Evolutionary conservation across 2,888 invertebrate genomes (phyloP), one percentile per base, ranked within the genome.

Genomic region (Leucophenga montana): DNA sequence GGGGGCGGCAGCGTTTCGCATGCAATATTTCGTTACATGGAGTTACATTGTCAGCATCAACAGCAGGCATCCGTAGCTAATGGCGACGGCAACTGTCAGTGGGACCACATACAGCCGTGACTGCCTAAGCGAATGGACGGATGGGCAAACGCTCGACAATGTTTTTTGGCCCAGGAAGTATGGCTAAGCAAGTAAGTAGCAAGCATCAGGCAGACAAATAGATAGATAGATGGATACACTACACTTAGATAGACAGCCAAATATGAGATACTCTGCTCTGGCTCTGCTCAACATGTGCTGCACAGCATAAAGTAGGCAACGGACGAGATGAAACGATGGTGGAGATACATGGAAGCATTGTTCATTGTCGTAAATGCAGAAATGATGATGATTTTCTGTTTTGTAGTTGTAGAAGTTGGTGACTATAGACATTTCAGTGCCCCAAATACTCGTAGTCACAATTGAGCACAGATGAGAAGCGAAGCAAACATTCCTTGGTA

Each of bases 1-100:
- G 69, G 70, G 22, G 70, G 69, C 69, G 22, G 70, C 59, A 11
- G 68, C 79, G 78, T 79, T 79, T 77, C 46, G 27, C 62, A 82
- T 80, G 82, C 82, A 82, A 81, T 75, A 74, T 76, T 62, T 69
- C 72, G 68, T 66, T 75, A 75, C 75, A 73, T 73, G 73, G 79
- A 71, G 75, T 78, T 75, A 66, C 79, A 74, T 80, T 82, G 78
- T 81, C 81, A 33, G 33, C 33, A 33, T 33, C 33, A 33, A n/a
- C 27, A 4, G 82, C 80, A 82, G 81, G 81, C 80, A 82, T 82
- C 82, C 80, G 79, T 79, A 75, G 80, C 80, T 77, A n/a, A 48
- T 16, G 16, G 16, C 16, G 44, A 46, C 13, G 46, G 46, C 46
- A 64, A 48, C 27, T 20, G 62, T 20, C 18, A 14, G 56, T 13